A percentile compares a stretch with the other conserved stretches of the same genome.
Evolutionary conservation across 2,888 invertebrate species (phyloP).

Genomic region (Drosophila sordidula): DNA sequence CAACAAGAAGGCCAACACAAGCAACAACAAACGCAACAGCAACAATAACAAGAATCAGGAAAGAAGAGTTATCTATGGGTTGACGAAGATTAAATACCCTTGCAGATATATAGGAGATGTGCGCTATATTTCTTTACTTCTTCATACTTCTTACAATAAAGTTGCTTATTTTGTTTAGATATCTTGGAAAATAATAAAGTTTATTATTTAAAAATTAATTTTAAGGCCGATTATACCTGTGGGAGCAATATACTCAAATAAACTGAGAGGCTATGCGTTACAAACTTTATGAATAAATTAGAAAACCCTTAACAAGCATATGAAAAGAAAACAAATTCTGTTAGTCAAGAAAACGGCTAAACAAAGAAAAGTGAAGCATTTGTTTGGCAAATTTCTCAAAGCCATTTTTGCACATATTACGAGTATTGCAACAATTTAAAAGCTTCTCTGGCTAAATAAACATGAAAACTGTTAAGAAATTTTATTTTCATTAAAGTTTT

Average conservation of each 20-base stretch:
- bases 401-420: constrained; percentile 15
- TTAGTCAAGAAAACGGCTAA: constrained; percentile 5
- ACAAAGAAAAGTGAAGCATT: constrained; percentile 14
- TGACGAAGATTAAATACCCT: background rate
- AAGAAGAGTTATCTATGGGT: background rate
- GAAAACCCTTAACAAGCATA: too few species aligned
- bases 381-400: constrained; percentile 18
- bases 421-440: constrained; percentile 2
- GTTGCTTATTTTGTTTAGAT: too few species aligned
- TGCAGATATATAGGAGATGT: background rate
- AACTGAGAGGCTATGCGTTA: too few species aligned
- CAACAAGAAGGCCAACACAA: constrained; percentile 24
- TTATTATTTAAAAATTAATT: too few species aligned
- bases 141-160: too few species aligned
- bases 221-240: too few species aligned
- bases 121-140: background rate
- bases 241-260: too few species aligned
- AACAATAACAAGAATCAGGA: background rate
- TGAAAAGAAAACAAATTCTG: constrained; percentile 8
- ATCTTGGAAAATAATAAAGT: too few species aligned
- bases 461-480: background rate
- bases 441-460: background rate
- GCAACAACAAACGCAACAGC: background rate
- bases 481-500: background rate
- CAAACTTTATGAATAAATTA: too few species aligned